Conservation (phyloP, 2,797 vertebrate species). For the Linurgus olivaceus region DNA sequence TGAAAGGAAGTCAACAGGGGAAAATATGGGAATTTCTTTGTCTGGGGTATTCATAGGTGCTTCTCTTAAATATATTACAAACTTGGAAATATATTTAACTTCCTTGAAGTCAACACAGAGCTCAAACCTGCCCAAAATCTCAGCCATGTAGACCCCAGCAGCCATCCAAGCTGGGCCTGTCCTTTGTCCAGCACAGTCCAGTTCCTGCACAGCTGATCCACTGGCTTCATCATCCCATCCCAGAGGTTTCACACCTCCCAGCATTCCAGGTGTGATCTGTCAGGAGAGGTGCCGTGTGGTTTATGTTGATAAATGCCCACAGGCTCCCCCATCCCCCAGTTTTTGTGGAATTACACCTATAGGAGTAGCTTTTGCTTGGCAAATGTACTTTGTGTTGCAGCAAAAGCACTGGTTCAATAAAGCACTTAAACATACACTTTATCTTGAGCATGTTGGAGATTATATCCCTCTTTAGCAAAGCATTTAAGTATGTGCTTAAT, state of each 20-base stretch:
- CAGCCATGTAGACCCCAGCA: not conserved
- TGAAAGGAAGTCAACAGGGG: not conserved
- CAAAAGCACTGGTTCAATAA: slow-evolving; percentile 5
- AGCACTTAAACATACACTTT: slow-evolving; percentile 45
- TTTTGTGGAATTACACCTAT: not conserved
- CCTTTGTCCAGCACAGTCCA: not conserved
- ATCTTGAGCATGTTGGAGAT: slow-evolving; percentile 53
- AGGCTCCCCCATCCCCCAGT: not conserved
- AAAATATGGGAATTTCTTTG: not conserved
- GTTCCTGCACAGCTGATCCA: not conserved
- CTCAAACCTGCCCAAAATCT: not conserved
- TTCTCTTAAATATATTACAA: not conserved
- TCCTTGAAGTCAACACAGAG: not conserved
- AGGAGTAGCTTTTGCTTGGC: not conserved
- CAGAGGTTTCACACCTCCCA: not conserved
- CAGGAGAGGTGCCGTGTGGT: rapidly evolving
- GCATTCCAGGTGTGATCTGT: not conserved
- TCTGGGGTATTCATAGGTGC: rapidly evolving
- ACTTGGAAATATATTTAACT: not conserved
- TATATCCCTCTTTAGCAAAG: slow-evolving; percentile 53
- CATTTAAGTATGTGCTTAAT: slow-evolving; percentile 62
- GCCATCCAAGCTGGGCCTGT: not conserved
- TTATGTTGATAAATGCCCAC: not conserved
- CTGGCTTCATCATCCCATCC: not conserved
- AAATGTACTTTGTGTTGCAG: not conserved